Base-by-base conservation (phyloP, 2,888 invertebrate genomes). In the Coleophora flavipennella region DNA sequence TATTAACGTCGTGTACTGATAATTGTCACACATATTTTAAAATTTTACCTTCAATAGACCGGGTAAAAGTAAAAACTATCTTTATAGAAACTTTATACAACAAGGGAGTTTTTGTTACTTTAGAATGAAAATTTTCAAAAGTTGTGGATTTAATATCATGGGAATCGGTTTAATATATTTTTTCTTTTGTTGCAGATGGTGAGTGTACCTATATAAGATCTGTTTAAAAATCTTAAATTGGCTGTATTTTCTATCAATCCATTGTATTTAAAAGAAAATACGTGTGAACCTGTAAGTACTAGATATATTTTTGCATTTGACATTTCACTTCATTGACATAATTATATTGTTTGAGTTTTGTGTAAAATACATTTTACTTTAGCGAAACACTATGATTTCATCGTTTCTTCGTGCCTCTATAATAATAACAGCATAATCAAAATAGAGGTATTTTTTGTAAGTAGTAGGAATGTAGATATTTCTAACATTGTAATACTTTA, bases 11-110 rank as follows among this genome's bases (percentile, higher is more conserved):
- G 61, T 84, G 83, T 85, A 74, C 73, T 63, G 81, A 83, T 85
- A 85, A 85, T 85, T 85, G 85, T 85, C 85, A 74, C 84, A 83
- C 83, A 80, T 85, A 85, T 81, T 81, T 83, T 76, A 80, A 63
- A 78, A 76, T 63, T 67, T 67, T 65, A 60, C 59, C 62, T 57
- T 64, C 56, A 57, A 66, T 64, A 59, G 42, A 39, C 29, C 33
- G 26, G 14, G 12, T 13, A 33, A n/a, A 10, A n/a, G 29, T n/a
- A 29, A 29, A n/a, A 20, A 20, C 20, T 20, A 20, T 20, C 20
- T 20, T 20, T 20, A 20, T 20, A 20, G 20, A 20, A 20, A 20
- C 20, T 20, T 20, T 20, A 4, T 20, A 20, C 20, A 20, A 20
- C 6, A 20, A 20, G 20, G 20, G 20, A 11, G 10, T 31, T 11